phyloP scores from a whole-genome alignment of 37 sponge, comb jelly and placozoan genomes.

The Cliona cf. orientalis region DNA sequence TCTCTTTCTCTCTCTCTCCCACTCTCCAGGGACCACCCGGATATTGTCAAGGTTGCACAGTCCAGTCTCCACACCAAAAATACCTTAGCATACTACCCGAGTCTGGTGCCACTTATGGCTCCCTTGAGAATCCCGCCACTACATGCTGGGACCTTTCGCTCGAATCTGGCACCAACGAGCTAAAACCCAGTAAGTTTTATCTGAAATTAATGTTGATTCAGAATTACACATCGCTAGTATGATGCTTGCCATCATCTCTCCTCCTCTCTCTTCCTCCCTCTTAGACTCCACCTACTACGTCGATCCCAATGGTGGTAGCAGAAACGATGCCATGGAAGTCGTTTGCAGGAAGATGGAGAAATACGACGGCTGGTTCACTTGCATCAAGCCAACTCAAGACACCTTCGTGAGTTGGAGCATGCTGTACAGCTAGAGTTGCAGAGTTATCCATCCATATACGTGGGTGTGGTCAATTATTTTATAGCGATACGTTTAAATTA shows the following conservation, averaged over 20 bases:
- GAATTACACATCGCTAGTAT: too few species aligned
- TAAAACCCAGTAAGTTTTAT: too few species aligned
- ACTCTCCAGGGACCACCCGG: slow-evolving; percentile 48
- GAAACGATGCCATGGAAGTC: slow-evolving; percentile 51
- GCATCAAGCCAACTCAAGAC: slow-evolving; percentile 42
- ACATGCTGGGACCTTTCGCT: slow-evolving; percentile 57
- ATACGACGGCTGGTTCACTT: slow-evolving; percentile 53
- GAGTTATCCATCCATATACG: neutral
- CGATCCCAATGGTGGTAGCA: slow-evolving; percentile 72
- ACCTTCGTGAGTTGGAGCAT: neutral
- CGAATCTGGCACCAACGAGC: neutral
- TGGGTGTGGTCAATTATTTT: too few species aligned
- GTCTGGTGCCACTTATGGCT: slow-evolving; percentile 23
- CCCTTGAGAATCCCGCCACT: slow-evolving; percentile 40
- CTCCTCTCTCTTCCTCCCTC: too few species aligned
- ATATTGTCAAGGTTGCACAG: slow-evolving; percentile 50
- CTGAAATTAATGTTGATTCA: too few species aligned
- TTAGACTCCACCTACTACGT: slow-evolving; percentile 46
- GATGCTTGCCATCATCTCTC: too few species aligned
- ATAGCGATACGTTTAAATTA: too few species aligned
- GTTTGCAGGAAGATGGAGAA: slow-evolving; percentile 32
- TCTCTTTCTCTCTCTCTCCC: neutral
- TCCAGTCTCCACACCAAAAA: neutral
- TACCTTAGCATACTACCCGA: slow-evolving; percentile 15
- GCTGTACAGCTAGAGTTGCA: neutral